phyloP scores from a whole-genome alignment of 2,888 invertebrate genomes.

The Pseudococcus jackbeardsleyi region DNA sequence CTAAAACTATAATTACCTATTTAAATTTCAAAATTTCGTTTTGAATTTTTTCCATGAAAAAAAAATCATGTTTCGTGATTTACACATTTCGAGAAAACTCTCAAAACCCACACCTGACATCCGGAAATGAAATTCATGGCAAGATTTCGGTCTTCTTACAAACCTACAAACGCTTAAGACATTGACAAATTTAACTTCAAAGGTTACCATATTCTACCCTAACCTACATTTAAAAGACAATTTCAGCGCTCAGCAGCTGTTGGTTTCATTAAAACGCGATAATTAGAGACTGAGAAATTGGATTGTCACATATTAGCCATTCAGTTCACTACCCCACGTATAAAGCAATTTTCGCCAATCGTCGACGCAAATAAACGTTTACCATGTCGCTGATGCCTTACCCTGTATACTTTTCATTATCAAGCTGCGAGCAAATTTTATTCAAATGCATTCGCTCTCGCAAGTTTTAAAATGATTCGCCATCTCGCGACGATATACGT shows the following conservation, averaged over 20 bases:
- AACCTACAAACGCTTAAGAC: too few species aligned
- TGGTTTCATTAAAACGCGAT: neutral
- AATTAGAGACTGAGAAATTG: neutral
- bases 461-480: neutral
- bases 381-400: neutral
- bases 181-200: too few species aligned
- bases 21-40: too few species aligned
- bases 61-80: too few species aligned
- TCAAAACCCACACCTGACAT: too few species aligned
- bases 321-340: neutral
- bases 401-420: neutral
- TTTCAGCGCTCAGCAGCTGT: neutral
- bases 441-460: neutral
- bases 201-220: neutral
- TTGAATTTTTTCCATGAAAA: too few species aligned
- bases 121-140: too few species aligned
- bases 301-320: neutral
- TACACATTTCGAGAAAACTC: too few species aligned
- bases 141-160: too few species aligned
- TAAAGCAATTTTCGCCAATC: neutral
- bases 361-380: neutral
- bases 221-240: neutral
- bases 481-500: neutral
- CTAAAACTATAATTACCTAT: too few species aligned
- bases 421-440: neutral